Evolutionary conservation across 2,113 vertebrate genomes (phyloP).

Genomic region (Thamnaconus septentrionalis): DNA sequence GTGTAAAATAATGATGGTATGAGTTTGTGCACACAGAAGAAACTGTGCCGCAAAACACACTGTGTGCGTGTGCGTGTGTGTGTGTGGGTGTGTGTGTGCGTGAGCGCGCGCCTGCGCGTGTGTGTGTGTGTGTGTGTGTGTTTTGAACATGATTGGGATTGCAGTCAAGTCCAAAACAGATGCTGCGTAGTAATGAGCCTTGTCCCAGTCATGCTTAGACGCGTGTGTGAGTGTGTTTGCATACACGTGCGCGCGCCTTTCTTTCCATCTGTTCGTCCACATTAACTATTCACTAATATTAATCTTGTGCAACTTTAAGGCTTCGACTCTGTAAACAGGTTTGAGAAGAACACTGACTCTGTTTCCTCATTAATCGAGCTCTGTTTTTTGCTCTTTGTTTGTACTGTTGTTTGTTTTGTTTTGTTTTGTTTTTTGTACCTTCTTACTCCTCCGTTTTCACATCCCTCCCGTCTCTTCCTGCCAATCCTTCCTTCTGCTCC

Average conservation of each 20-base stretch:
- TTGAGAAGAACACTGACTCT: conserved; percentile 20
- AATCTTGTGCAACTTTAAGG: conserved; percentile 17
- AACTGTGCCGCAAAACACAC: neutral
- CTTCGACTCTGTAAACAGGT: conserved; percentile 10
- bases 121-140: conserved; percentile 9
- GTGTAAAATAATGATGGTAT: no score
- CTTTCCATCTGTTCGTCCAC: conserved; percentile 50
- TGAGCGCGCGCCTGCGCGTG: conserved; percentile 2
- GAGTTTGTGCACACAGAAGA: neutral
- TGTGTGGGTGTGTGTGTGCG: neutral
- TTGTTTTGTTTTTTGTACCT: conserved; percentile 37
- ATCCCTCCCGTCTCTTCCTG: conserved; percentile 49
- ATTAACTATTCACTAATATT: conserved; percentile 36
- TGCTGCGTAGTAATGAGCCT: conserved; percentile 62
- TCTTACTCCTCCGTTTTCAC: conserved; percentile 51
- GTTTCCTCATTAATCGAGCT: conserved; percentile 28
- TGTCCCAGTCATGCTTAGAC: conserved; percentile 25
- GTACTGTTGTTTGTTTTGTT: conserved; percentile 5
- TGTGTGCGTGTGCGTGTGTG: neutral
- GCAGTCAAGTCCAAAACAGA: conserved; percentile 49
- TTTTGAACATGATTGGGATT: conserved; percentile 17
- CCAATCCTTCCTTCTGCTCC: conserved; percentile 54
- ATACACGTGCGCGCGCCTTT: conserved; percentile 12
- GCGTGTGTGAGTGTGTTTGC: conserved; percentile 6
- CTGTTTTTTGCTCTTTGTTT: conserved; percentile 1